These are phyloP conservation scores for Dendrolimus pini DNA, from an alignment of 2,888 invertebrate species.

Conservation along the genomic window DNA sequence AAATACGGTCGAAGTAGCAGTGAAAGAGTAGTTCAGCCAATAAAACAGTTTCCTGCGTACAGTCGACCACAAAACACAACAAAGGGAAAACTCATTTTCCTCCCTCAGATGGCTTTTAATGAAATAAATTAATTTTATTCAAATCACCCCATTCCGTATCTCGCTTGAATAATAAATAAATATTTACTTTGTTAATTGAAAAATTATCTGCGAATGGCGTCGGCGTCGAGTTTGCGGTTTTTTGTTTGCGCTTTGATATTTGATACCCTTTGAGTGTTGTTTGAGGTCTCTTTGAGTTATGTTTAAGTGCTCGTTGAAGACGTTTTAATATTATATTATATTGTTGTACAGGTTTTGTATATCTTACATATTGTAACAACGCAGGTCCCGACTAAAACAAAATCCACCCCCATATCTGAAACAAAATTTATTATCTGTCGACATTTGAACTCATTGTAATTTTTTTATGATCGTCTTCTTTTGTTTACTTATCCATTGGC, in stretches of 20 bases:
- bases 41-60: neutral
- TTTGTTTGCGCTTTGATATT: neutral
- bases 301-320: too few species aligned
- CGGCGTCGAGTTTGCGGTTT: neutral
- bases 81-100: slow-evolving; percentile 21
- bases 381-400: too few species aligned
- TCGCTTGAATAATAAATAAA: slow-evolving; percentile 29
- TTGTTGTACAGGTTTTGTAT: too few species aligned
- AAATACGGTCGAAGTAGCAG: too few species aligned
- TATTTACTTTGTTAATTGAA: slow-evolving; percentile 44
- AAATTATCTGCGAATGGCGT: slow-evolving; percentile 25
- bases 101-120: slow-evolving; percentile 23
- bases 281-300: neutral
- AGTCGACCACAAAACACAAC: slow-evolving; percentile 13
- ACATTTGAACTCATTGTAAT: too few species aligned
- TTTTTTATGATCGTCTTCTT: too few species aligned
- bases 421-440: too few species aligned
- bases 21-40: neutral
- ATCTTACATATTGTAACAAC: too few species aligned
- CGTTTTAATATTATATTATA: too few species aligned
- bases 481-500: too few species aligned
- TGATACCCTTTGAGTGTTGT: neutral
- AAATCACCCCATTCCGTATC: slow-evolving; percentile 27
- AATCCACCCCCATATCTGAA: too few species aligned
- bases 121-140: slow-evolving; percentile 44